Conservation (phyloP, 2,113 vertebrate species). For the Pomatostomus ruficeps region DNA sequence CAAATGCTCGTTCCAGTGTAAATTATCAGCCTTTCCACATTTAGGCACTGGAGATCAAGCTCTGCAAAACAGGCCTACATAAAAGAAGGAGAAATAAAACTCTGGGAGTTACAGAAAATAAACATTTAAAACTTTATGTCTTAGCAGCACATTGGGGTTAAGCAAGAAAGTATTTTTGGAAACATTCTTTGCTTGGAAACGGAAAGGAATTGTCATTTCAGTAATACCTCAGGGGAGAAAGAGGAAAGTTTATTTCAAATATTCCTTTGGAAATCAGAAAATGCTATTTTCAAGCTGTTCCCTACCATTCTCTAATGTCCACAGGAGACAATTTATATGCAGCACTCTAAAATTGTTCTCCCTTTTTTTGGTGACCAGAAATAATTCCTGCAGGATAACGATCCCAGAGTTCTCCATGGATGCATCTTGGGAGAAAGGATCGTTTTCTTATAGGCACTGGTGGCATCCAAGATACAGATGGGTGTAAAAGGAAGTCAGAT, state of each 20-base stretch:
- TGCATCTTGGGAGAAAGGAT: neutral
- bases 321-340: neutral
- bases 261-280: neutral
- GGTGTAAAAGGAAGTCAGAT: neutral
- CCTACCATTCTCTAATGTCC: neutral
- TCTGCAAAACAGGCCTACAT: neutral
- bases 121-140: neutral
- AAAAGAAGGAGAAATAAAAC: neutral
- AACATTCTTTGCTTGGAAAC: neutral
- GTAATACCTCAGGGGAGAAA: neutral
- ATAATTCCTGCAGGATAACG: neutral
- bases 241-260: neutral
- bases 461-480: neutral
- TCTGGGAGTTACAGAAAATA: neutral
- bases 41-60: neutral
- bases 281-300: neutral
- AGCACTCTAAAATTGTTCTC: neutral
- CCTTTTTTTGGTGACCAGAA: neutral
- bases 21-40: constrained; percentile 35
- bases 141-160: neutral
- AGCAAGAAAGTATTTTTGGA: constrained; percentile 21
- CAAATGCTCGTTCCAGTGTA: neutral
- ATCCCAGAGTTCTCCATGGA: neutral
- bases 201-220: neutral
- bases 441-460: neutral